A percentile compares a stretch with the other conserved stretches of the same genome.
Evolutionary conservation across 2,113 vertebrate genomes (phyloP).

Genomic region (Vulpes ferrilata): DNA sequence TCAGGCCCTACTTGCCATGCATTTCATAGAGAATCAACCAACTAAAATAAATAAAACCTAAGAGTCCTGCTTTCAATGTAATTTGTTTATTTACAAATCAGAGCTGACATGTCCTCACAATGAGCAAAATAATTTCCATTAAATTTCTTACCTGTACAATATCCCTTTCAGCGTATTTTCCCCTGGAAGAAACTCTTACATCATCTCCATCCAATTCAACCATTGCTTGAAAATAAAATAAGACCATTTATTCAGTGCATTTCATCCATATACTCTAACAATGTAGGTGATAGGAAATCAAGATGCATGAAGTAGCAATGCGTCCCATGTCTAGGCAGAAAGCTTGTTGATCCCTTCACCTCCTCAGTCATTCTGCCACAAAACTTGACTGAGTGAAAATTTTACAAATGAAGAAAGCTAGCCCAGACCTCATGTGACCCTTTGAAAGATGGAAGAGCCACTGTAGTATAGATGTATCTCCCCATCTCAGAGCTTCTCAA

Average conservation of each 20-base stretch:
- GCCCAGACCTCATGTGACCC: background rate
- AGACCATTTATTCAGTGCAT: background rate
- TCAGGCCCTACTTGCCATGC: background rate
- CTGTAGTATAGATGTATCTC: background rate
- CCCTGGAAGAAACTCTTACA: conserved; percentile 97
- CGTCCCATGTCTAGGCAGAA: background rate
- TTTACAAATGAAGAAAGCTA: background rate
- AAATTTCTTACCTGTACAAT: conserved; percentile 95
- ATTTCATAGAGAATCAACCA: background rate
- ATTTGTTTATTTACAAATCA: background rate
- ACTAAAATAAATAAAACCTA: background rate
- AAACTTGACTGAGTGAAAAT: background rate
- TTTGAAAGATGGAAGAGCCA: background rate
- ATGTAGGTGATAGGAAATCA: background rate
- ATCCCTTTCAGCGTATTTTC: conserved; percentile 96
- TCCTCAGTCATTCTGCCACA: background rate
- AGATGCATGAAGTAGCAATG: background rate
- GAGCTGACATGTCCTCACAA: background rate
- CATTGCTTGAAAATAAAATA: conserved; percentile 91
- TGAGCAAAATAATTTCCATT: background rate
- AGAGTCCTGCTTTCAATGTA: background rate
- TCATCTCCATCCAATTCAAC: conserved; percentile 97
- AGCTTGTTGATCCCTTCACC: background rate
- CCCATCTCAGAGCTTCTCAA: background rate
- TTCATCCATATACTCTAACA: conserved; percentile 32